phyloP scores from a whole-genome alignment of 2,797 vertebrate species.

The Betta splendens region DNA sequence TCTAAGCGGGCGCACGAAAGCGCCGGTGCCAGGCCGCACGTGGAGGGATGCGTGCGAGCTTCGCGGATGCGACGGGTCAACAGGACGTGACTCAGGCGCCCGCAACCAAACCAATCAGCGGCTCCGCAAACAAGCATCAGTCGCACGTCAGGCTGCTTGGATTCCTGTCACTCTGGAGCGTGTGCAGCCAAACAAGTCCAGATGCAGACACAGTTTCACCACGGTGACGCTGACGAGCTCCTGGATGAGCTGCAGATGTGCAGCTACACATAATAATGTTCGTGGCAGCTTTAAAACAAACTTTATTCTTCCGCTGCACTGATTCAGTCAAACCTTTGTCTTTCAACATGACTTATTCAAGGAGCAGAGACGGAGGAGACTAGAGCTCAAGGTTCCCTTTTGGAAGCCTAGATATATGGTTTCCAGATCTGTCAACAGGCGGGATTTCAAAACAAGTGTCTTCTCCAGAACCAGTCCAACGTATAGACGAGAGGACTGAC shows the following conservation, averaged over 20 bases:
- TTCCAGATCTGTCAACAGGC: constrained; percentile 64
- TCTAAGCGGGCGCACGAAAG: constrained; percentile 42
- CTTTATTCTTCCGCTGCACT: too few relatives aligned
- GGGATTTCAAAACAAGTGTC: constrained; percentile 48
- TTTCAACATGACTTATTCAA: constrained; percentile 66
- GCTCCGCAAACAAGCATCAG: constrained; percentile 28
- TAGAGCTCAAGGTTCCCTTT: constrained; percentile 36
- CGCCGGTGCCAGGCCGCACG: constrained; percentile 1
- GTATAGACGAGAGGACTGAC: constrained; percentile 30
- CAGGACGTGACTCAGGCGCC: constrained; percentile 55
- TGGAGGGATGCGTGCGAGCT: constrained; percentile 48
- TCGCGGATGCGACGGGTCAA: constrained; percentile 31
- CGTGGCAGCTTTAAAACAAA: too few relatives aligned
- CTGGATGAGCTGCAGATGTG: constrained; percentile 54
- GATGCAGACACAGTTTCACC: constrained; percentile 33
- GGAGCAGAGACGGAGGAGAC: constrained; percentile 24
- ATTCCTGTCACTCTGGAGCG: constrained; percentile 34
- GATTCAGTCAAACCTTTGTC: too few relatives aligned
- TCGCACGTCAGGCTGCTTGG: constrained; percentile 51
- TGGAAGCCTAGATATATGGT: constrained; percentile 44
- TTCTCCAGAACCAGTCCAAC: constrained; percentile 38
- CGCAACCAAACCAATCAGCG: constrained; percentile 39
- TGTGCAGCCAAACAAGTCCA: constrained; percentile 39
- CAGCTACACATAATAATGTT: too few relatives aligned
- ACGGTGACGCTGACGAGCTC: constrained; percentile 18